Base-by-base conservation (phyloP, 2,113 vertebrate genomes). In the Pogona vitticeps region DNA sequence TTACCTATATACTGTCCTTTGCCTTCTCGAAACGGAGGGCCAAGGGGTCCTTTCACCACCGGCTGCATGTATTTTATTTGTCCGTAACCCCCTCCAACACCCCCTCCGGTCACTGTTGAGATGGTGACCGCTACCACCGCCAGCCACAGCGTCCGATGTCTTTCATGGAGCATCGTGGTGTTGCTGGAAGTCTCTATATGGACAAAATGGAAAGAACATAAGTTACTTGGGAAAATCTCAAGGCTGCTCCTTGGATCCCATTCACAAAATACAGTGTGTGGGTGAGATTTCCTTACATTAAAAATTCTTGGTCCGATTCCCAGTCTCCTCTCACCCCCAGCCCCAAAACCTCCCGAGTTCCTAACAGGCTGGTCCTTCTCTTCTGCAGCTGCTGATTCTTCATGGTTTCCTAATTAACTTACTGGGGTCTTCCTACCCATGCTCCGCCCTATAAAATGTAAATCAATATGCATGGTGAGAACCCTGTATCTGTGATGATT, bases 1-100 rank as follows among this genome's bases (percentile, higher is more conserved):
- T 99, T 96, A 99, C 99, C 99, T 87, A 99, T 93, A 88, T 99
- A 99, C 94, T 99, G 98, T 80, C 99, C 99, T 92, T 99, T 99
- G 94, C 99, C 99, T 95, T 99, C 98, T 26, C 99, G 97, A 96
- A 99, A 99, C 0, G 98, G 99, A 10, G 99, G 99, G 81, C 99
- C 99, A 67, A 98, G 96, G 0, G 99, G 99, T 59, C 99, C 99
- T 93, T 99, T 99, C 95, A 99, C 97, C 98, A 99, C 98, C 90
- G 98, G 99, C 94, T 99, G 98, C 95, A 98, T 96, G 94, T 99
- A 99, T 94, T 99, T 98, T 95, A 98, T 97, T 58, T 98, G 98
- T 38, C 97, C 95, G 6, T 99, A 99, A 52, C 97, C 98, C 71
- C 96, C 97, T 28, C 97, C 98, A 3, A 96, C 94, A 0, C 93